Conservation (phyloP, 2,888 invertebrate genomes). For the Boloria selene region DNA sequence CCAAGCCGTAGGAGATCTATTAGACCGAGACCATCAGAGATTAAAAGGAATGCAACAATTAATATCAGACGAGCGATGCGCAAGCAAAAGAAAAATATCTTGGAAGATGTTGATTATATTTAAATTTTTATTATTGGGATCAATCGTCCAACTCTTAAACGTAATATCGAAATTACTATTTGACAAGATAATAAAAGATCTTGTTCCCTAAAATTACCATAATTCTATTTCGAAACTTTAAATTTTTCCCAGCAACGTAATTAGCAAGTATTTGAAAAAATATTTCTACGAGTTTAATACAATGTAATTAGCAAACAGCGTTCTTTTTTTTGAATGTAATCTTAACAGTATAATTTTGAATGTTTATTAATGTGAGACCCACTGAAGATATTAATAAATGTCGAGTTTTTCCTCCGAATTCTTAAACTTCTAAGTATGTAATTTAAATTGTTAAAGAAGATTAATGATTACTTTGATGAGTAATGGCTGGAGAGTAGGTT, state of each 20-base stretch:
- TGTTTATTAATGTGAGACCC: conserved; percentile 8
- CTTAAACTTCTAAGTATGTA: conserved; percentile 1
- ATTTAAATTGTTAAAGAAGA: conserved; percentile 8
- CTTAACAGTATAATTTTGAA: conserved; percentile 11
- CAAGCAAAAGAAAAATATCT: too few species aligned
- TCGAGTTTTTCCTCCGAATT: not conserved
- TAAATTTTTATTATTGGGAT: too few species aligned
- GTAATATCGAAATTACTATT: too few species aligned
- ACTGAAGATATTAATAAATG: not conserved
- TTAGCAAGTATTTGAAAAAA: not conserved
- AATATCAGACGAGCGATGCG: too few species aligned
- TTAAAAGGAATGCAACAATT: too few species aligned
- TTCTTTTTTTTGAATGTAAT: conserved; percentile 12
- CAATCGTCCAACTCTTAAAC: too few species aligned
- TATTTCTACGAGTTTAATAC: conserved; percentile 50
- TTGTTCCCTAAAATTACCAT: too few species aligned
- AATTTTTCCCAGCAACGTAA: not conserved
- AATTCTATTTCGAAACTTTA: not conserved
- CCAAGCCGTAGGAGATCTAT: conserved; percentile 1
- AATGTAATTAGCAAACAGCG: conserved; percentile 31
- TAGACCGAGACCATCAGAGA: not conserved
- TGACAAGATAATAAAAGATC: too few species aligned
- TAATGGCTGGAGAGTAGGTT: conserved; percentile 2
- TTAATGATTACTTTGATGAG: conserved; percentile 9
- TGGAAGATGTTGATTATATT: too few species aligned